These are phyloP conservation scores for Connochaetes taurinus DNA, from an alignment of 2,113 vertebrate species.

Conservation along the genomic window DNA sequence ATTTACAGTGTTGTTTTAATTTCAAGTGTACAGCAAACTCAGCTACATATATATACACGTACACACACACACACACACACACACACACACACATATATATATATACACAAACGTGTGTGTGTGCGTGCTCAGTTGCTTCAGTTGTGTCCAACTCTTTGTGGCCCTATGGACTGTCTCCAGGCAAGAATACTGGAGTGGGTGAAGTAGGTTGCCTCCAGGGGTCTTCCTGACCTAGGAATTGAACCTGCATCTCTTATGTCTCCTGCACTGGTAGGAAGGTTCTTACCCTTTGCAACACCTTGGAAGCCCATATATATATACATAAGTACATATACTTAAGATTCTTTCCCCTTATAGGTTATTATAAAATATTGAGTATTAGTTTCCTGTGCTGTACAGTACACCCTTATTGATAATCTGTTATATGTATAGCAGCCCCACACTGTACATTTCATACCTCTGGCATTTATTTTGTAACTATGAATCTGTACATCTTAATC, in stretches of 20 bases:
- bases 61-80: accelerated
- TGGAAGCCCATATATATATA: background rate
- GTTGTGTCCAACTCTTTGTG: background rate
- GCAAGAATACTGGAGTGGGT: background rate
- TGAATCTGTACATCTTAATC: background rate
- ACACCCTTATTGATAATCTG: background rate
- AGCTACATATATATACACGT: accelerated
- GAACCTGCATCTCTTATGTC: background rate
- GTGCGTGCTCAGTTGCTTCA: background rate
- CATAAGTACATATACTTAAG: background rate
- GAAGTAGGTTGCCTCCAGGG: background rate
- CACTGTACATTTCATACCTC: background rate
- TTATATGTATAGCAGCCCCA: background rate
- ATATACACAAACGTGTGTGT: background rate
- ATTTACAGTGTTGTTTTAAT: background rate
- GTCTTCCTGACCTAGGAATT: background rate
- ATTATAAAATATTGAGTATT: background rate
- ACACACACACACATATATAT: accelerated
- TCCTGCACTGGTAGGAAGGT: background rate
- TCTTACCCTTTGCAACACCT: background rate
- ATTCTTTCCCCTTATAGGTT: background rate
- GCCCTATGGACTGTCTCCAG: background rate
- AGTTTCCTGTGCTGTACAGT: background rate
- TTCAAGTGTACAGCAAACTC: background rate
- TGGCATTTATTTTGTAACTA: background rate